A percentile compares a stretch with the other conserved stretches of the same genome.
Conservation (phyloP, 2,888 invertebrate genomes). For the Plagodis pulveraria region DNA sequence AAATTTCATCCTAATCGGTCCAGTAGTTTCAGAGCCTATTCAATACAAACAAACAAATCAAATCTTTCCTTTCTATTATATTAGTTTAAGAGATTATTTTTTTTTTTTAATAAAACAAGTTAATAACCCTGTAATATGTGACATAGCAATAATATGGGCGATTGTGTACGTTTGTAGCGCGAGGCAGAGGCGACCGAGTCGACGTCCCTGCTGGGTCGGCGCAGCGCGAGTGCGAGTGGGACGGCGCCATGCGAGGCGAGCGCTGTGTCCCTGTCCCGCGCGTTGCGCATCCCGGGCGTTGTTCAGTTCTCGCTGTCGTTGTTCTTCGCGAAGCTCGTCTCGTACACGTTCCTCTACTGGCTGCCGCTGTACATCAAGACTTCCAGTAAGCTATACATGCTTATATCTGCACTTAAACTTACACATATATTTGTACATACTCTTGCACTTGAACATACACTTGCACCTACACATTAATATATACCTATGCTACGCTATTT, state of each 20-base stretch:
- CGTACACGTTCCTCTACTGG: constrained; percentile 99
- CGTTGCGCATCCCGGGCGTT: constrained; percentile 95
- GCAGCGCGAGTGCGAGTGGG: constrained; percentile 68
- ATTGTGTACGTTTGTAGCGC: constrained; percentile 32
- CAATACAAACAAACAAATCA: too few relatives aligned
- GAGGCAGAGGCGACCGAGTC: constrained; percentile 58
- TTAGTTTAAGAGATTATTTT: too few relatives aligned
- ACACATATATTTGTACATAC: too few relatives aligned
- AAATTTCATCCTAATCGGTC: too few relatives aligned
- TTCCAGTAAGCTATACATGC: constrained; percentile 87
- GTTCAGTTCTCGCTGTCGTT: constrained; percentile 96
- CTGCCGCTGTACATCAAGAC: constrained; percentile 94
- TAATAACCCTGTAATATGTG: too few relatives aligned
- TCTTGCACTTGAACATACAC: too few relatives aligned
- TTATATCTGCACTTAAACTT: too few relatives aligned
- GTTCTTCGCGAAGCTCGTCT: constrained; percentile 98
- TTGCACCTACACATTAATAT: too few relatives aligned
- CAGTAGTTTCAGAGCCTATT: too few relatives aligned
- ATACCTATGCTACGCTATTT: too few relatives aligned
- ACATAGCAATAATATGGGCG: background rate
- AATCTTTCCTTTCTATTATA: too few relatives aligned
- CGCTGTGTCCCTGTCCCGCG: constrained; percentile 91
- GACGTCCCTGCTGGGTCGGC: constrained; percentile 81
- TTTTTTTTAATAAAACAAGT: too few relatives aligned
- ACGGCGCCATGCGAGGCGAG: constrained; percentile 53